These are phyloP conservation scores for Yasuhikotakia modesta DNA, from an alignment of 2,797 vertebrate species.

Conservation along the genomic window DNA sequence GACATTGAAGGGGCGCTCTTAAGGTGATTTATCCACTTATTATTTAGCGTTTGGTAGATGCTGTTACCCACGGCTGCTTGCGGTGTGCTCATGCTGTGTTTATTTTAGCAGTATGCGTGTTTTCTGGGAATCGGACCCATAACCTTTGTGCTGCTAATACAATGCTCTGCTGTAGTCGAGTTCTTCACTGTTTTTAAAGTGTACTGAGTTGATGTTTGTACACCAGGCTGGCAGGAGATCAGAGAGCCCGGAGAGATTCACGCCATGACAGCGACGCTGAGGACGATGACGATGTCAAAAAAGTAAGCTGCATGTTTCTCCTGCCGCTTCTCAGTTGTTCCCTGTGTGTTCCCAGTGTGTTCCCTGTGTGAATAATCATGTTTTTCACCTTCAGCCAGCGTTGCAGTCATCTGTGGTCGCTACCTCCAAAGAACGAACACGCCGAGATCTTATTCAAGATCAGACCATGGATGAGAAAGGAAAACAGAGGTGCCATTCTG, in stretches of 20 bases:
- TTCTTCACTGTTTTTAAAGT: background rate
- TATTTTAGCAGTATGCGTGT: no score
- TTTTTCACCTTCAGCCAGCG: constrained; percentile 80
- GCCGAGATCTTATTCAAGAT: constrained; percentile 99
- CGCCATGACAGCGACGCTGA: constrained; percentile 98
- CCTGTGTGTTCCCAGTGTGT: background rate
- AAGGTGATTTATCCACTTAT: constrained; percentile 75
- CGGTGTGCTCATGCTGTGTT: no score
- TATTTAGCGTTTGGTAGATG: no score
- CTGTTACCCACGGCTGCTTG: no score
- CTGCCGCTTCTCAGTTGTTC: background rate
- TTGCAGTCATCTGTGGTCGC: constrained; percentile 99
- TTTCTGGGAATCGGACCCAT: no score
- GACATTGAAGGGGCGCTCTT: constrained; percentile 94
- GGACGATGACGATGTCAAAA: constrained; percentile 93
- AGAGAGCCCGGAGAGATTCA: constrained; percentile 94
- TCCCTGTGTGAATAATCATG: background rate
- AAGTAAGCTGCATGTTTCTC: constrained; percentile 62
- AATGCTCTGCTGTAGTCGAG: no score
- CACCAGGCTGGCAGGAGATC: constrained; percentile 92
- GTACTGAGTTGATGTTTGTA: background rate
- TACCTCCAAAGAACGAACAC: constrained; percentile 99
- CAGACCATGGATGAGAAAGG: constrained; percentile 98
- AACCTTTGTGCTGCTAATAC: no score
- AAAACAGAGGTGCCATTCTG: constrained; percentile 89